Conservation (phyloP, 2,113 vertebrate species). For the Regulus satrapa region DNA sequence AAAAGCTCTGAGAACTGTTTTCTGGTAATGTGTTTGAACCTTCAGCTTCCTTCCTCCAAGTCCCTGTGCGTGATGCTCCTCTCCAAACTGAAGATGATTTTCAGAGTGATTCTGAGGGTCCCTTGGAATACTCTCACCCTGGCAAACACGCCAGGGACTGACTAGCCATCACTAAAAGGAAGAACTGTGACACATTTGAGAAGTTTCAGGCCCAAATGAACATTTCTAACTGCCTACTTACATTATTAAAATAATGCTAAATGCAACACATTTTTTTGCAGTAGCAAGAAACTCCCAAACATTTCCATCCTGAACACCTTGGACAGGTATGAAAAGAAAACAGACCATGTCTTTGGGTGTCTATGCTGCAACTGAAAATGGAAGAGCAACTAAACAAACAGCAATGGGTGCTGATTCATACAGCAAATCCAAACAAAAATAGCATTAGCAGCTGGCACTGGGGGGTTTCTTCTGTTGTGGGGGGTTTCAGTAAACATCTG, state of each 20-base stretch:
- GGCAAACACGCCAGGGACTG: background rate
- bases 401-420: background rate
- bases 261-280: background rate
- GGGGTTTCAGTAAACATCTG: accelerated
- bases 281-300: background rate
- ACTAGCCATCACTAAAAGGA: background rate
- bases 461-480: background rate
- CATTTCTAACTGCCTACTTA: background rate
- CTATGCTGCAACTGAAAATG: background rate
- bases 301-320: background rate
- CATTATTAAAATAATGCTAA: background rate
- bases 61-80: background rate
- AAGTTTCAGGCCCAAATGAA: background rate
- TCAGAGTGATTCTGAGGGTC: background rate
- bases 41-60: background rate
- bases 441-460: background rate
- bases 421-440: background rate
- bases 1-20: background rate
- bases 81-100: background rate
- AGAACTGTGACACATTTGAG: background rate
- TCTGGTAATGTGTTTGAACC: background rate
- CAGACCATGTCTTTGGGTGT: background rate
- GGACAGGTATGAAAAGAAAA: background rate
- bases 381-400: background rate
- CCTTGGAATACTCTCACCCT: background rate